Evolutionary conservation across 1,140 invertebrate species (phyloP).

Genomic region (Bombus waltoni): DNA sequence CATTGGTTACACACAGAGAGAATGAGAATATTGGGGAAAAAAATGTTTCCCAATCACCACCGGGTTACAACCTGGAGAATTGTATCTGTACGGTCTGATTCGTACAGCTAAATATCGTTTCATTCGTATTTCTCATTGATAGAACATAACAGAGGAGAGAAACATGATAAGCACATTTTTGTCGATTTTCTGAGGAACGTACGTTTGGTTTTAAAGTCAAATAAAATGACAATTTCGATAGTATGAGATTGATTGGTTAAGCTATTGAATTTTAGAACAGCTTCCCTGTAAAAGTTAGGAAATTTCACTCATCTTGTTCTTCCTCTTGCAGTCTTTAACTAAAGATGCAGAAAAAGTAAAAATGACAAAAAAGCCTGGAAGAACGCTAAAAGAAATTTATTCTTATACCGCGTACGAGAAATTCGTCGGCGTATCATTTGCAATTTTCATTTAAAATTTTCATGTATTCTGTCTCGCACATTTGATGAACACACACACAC

Average conservation of each 20-base stretch:
- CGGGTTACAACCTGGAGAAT: background rate
- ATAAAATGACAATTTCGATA: background rate
- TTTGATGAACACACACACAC: too few relatives aligned
- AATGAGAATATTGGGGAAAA: background rate
- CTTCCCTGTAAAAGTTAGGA: background rate
- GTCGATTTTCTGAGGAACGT: background rate
- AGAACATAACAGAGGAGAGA: too few relatives aligned
- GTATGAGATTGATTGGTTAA: background rate
- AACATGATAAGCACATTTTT: background rate
- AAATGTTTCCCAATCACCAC: background rate
- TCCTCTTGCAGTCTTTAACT: background rate
- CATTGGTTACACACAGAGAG: background rate
- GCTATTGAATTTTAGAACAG: background rate
- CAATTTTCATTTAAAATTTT: constrained; percentile 38
- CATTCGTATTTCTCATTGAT: background rate
- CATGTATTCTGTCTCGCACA: background rate
- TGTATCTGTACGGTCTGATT: background rate
- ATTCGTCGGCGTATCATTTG: background rate
- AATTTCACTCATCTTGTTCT: too few relatives aligned
- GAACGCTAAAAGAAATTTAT: constrained; percentile 12
- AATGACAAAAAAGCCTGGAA: background rate
- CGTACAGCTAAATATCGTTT: background rate
- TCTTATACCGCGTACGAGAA: background rate
- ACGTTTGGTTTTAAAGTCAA: background rate
- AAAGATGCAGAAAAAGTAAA: background rate